These are phyloP conservation scores for Myocastor coypus DNA, from an alignment of 2,113 vertebrate species.

Conservation along the genomic window DNA sequence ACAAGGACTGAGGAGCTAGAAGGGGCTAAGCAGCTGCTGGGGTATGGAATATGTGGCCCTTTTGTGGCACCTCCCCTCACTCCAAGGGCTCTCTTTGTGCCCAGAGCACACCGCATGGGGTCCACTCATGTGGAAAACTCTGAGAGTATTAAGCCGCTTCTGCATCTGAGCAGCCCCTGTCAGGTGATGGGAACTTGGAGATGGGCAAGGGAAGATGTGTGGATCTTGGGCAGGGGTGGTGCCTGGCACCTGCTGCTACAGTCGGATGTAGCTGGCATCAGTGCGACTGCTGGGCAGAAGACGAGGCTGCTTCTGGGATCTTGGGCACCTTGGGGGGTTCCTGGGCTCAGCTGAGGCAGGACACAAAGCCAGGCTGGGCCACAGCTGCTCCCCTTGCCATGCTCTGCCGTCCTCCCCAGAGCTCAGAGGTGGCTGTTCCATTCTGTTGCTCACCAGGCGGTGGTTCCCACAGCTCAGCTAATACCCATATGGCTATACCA, in stretches of 20 bases:
- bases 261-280: rapidly evolving
- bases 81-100: not conserved
- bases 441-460: not conserved
- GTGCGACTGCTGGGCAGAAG: not conserved
- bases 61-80: not conserved
- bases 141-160: too few species aligned
- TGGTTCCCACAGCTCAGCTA: not conserved
- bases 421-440: not conserved
- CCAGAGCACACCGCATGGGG: too few species aligned
- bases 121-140: too few species aligned
- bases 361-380: not conserved
- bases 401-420: rapidly evolving
- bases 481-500: constrained; percentile 71
- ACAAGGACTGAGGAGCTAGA: not conserved
- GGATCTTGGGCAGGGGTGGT: not conserved
- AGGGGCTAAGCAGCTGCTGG: not conserved
- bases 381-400: rapidly evolving
- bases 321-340: not conserved
- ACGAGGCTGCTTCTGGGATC: not conserved
- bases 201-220: rapidly evolving
- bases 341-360: not conserved
- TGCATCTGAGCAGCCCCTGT: too few species aligned
- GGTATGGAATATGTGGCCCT: rapidly evolving
- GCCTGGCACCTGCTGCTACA: not conserved
- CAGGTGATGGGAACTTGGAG: too few species aligned